Conservation (phyloP, 2,888 invertebrate species). For the Protophormia terraenovae region DNA sequence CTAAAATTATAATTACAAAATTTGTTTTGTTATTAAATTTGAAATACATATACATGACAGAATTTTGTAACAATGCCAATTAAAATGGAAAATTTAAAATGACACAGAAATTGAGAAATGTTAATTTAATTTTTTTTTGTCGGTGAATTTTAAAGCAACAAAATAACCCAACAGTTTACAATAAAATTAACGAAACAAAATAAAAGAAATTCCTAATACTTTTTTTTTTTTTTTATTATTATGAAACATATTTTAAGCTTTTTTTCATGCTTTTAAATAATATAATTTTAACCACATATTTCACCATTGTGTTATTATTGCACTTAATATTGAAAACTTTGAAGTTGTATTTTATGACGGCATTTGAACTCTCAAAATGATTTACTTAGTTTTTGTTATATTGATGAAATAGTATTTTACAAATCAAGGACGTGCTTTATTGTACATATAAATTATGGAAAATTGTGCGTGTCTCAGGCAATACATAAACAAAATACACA, state of each 20-base stretch:
- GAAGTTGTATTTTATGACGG: not conserved
- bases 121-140: not conserved
- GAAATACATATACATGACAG: not conserved
- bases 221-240: no score
- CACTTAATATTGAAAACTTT: not conserved
- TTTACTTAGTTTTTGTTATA: no score
- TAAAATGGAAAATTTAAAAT: not conserved
- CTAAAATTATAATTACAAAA: not conserved
- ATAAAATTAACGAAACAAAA: not conserved
- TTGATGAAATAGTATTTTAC: no score
- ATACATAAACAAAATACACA: not conserved
- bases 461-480: conserved; percentile 19
- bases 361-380: not conserved
- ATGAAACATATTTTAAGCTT: no score
- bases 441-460: not conserved
- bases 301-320: not conserved
- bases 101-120: not conserved
- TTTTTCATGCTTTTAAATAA: not conserved
- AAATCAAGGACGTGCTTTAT: not conserved
- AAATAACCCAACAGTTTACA: not conserved
- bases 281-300: no score
- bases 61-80: conserved; percentile 4
- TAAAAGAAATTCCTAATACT: no score
- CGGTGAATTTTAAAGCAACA: not conserved
- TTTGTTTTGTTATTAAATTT: not conserved